Conservation (phyloP, 2,113 vertebrate genomes). For the Xiphophorus hellerii region DNA sequence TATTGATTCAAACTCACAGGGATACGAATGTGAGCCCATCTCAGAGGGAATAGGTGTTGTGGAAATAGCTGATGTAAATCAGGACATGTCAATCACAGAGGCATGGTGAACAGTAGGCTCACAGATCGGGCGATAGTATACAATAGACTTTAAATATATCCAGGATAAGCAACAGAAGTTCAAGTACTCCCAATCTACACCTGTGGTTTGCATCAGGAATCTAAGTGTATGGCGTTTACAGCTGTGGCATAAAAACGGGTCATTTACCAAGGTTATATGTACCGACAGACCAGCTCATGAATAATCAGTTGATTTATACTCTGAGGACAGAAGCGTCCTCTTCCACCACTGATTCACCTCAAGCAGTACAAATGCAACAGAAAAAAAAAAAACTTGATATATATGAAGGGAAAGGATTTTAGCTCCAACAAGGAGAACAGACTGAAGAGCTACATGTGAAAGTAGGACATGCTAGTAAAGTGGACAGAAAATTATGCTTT, state of each 20-base stretch:
- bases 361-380: conserved; percentile 23
- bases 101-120: conserved; percentile 36
- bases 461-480: background rate
- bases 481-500: no score
- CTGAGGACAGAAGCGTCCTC: conserved; percentile 56
- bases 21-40: conserved; percentile 31
- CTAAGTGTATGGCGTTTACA: conserved; percentile 36
- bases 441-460: conserved; percentile 10
- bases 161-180: conserved; percentile 48
- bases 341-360: conserved; percentile 40
- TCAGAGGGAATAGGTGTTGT: conserved; percentile 8
- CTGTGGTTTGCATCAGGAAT: conserved; percentile 45
- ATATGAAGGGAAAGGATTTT: background rate
- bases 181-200: conserved; percentile 34
- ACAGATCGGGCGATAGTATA: conserved; percentile 13
- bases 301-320: conserved; percentile 57
- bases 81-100: conserved; percentile 38
- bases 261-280: conserved; percentile 57
- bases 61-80: conserved; percentile 53
- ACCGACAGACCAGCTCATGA: conserved; percentile 47
- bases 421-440: conserved; percentile 29
- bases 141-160: conserved; percentile 45
- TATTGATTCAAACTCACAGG: conserved; percentile 39
- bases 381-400: conserved; percentile 14
- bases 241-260: conserved; percentile 55